Base-by-base conservation (phyloP, 2,888 invertebrate genomes). In the Drosophila cracens region DNA sequence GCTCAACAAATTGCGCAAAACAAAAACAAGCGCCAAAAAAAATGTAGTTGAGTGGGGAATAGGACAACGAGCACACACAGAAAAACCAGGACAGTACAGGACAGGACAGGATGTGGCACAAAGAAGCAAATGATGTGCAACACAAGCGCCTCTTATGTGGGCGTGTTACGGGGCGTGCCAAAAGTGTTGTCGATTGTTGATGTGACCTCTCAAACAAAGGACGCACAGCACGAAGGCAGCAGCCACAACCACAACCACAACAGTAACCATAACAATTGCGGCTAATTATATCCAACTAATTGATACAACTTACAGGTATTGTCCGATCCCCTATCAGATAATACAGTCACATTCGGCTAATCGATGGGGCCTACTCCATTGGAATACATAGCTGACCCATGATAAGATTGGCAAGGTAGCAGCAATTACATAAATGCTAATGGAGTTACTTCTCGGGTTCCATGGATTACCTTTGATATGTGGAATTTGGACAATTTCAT, bases 1-100 rank as follows among this genome's bases (percentile, higher is more conserved):
- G 81, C 76, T 72, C 81, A 81, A 79, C 81, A 81, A 81, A 81
- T 81, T 76, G 76, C 59, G 73, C 82, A 79, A 79, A 81, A 69
- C 65, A 73, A 76, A 74, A 76, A 67, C 63, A 79, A 62, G 76
- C 81, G 72, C 25, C 61, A 67, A 62, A 56, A 60, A 36, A 54
- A 36, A 36, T 25, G 38, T 69, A 40, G 49, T 29, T 48, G 68
- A 56, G 38, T 38, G 48, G 11, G 52, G n/a, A 34, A 51, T 25
- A 59, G 34, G 43, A 25, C 46, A 46, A 46, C 46, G n/a, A 4
- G 21, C 21, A 62, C 49, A 53, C 34, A 62, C 36, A 11, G 33
- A 43, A 58, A 43, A 43, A 33, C 18, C 16, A 46, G 46, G 25
- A 59, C 46, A 67, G 43, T 43, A 48, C 36, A 59, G 62, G 33